Base-by-base conservation (phyloP, 2,888 invertebrate genomes). In the Xiphydria camelus region DNA sequence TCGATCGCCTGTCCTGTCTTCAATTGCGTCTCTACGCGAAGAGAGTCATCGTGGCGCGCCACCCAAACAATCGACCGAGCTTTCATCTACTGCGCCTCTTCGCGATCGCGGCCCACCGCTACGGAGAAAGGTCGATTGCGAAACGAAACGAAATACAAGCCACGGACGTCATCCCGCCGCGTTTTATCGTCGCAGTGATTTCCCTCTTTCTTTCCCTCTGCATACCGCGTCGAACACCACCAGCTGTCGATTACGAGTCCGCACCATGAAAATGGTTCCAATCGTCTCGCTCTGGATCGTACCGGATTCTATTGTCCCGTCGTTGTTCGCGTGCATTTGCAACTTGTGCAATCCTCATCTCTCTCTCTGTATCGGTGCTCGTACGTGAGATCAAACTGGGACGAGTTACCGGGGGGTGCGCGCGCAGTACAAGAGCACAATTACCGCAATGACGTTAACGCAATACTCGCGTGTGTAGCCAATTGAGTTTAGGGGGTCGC, bases 231-330 rank as follows among this genome's bases (percentile, higher is more conserved):
- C 7, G 23, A 23, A 23, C 23, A n/a, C n/a, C n/a, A n/a, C n/a
- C n/a, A n/a, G n/a, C n/a, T n/a, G n/a, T n/a, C n/a, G n/a, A n/a
- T n/a, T n/a, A n/a, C n/a, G n/a, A n/a, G n/a, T n/a, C n/a, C n/a
- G n/a, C n/a, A n/a, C n/a, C n/a, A n/a, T n/a, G n/a, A n/a, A n/a
- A n/a, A n/a, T n/a, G n/a, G 25, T 19, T 40, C 38, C 46, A 56
- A 62, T 62, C 55, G 59, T 52, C 53, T 38, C 43, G 47, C 51
- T 61, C 66, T 55, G 62, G 69, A 61, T 66, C 55, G 41, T 45
- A 64, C 66, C 53, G 59, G 62, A 67, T 69, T 62, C 57, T 53
- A 66, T 67, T 67, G 60, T 59, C 57, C 50, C 35, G 40, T 41
- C 44, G n/a, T n/a, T n/a, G n/a, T n/a, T n/a, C n/a, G 48, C 45